Percentiles rank a stretch among this genome's conserved stretches.
Conservation (phyloP, 2,888 invertebrate species). For the Diadegma fenestrale region DNA sequence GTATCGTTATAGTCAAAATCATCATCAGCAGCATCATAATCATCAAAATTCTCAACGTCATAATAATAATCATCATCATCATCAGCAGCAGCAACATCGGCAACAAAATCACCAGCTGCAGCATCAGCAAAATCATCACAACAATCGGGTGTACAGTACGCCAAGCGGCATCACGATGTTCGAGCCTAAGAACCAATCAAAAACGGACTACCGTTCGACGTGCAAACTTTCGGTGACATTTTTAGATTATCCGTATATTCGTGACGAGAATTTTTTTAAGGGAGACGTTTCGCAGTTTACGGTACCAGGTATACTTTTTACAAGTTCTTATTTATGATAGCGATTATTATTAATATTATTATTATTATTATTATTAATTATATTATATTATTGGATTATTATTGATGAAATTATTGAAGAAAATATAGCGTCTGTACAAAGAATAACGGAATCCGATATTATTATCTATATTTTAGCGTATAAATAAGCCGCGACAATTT, state of each 20-base stretch:
- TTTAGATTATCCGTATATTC: conserved; percentile 76
- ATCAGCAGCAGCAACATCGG: conserved; percentile 52
- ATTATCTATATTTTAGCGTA: conserved; percentile 77
- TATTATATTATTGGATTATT: conserved; percentile 57
- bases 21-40: conserved; percentile 71
- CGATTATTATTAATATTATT: conserved; percentile 76
- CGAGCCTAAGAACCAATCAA: conserved; percentile 70
- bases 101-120: conserved; percentile 35
- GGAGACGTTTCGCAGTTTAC: conserved; percentile 77
- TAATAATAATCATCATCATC: conserved; percentile 60
- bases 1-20: conserved; percentile 69
- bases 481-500: conserved; percentile 58
- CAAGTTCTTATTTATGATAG: conserved; percentile 83
- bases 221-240: conserved; percentile 79
- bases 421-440: conserved; percentile 78
- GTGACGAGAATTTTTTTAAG: conserved; percentile 78
- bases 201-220: conserved; percentile 76
- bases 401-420: conserved; percentile 71
- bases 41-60: conserved; percentile 73
- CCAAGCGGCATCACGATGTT: conserved; percentile 68
- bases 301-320: conserved; percentile 81
- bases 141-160: conserved; percentile 58
- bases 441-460: conserved; percentile 72
- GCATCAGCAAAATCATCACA: conserved; percentile 51
- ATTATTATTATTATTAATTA: conserved; percentile 60